Percentiles rank a stretch among this genome's conserved stretches.
Conservation (phyloP, 1,140 invertebrate species). For the Drosophila insularis region DNA sequence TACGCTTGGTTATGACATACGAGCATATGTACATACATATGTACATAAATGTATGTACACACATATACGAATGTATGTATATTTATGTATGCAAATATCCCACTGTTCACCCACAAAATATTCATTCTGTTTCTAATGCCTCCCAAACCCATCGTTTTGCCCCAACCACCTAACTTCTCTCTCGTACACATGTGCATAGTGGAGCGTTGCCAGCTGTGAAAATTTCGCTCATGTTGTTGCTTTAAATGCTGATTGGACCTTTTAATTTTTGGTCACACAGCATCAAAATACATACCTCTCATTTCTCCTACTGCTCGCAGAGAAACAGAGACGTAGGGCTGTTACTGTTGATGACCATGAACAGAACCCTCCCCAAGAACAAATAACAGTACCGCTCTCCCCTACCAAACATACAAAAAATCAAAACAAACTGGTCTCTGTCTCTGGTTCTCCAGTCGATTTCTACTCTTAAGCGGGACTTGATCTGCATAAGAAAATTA, state of each 20-base stretch:
- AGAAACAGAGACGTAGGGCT: neutral
- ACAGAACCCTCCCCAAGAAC: conserved; percentile 59
- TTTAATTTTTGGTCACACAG: conserved; percentile 35
- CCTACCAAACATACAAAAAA: conserved; percentile 21
- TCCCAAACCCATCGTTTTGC: neutral
- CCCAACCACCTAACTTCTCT: no score
- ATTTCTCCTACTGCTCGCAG: conserved; percentile 40
- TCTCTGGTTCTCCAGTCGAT: conserved; percentile 13
- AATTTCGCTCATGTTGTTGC: conserved; percentile 51
- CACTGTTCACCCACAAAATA: conserved; percentile 38
- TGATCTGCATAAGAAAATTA: conserved; percentile 76
- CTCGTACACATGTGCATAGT: neutral
- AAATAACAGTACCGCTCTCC: conserved; percentile 37
- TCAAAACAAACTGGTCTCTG: conserved; percentile 12
- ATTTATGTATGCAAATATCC: neutral
- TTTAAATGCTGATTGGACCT: conserved; percentile 64
- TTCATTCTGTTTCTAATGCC: neutral
- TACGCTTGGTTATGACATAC: neutral
- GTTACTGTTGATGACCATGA: conserved; percentile 12
- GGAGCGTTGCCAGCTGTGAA: conserved; percentile 47
- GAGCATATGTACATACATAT: neutral
- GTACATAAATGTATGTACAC: neutral
- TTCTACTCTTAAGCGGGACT: conserved; percentile 75
- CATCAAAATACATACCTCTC: conserved; percentile 76
- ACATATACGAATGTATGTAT: neutral